These are phyloP conservation scores for Aphidius gifuensis DNA, from an alignment of 1,140 invertebrate species.

Conservation along the genomic window DNA sequence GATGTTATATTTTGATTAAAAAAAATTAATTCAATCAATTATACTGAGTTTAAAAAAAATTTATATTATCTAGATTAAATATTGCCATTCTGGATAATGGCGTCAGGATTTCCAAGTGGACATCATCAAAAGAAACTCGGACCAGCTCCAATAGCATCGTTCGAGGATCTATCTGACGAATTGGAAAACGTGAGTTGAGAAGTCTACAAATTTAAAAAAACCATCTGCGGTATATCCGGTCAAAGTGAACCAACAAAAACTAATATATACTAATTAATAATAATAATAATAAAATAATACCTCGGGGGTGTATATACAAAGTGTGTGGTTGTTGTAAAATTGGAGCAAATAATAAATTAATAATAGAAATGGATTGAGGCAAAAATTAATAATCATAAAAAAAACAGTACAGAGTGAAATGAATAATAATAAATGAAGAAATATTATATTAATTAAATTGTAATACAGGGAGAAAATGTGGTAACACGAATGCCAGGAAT, in stretches of 20 bases:
- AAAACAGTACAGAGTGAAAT: slow-evolving; percentile 10
- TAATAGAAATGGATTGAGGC: slow-evolving; percentile 11
- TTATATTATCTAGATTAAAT: slow-evolving; percentile 8
- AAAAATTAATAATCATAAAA: slow-evolving; percentile 31
- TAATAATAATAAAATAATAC: too few relatives aligned
- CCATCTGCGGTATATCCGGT: slow-evolving; percentile 1
- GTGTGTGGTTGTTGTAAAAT: too few relatives aligned
- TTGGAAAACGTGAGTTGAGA: slow-evolving; percentile 59
- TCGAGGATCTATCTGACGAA: slow-evolving; percentile 85
- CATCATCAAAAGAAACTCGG: slow-evolving; percentile 70
- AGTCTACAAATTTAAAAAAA: slow-evolving; percentile 16
- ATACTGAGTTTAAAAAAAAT: too few relatives aligned
- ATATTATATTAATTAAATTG: slow-evolving; percentile 35
- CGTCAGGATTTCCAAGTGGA: slow-evolving; percentile 48
- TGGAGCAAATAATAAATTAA: not conserved
- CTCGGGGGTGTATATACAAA: too few relatives aligned
- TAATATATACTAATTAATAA: slow-evolving; percentile 11
- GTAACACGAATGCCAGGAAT: slow-evolving; percentile 65
- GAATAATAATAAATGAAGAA: slow-evolving; percentile 20
- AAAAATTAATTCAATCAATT: too few relatives aligned
- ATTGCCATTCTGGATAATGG: slow-evolving; percentile 36
- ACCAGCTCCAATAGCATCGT: slow-evolving; percentile 88
- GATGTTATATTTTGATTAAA: too few relatives aligned
- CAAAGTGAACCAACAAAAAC: not conserved
- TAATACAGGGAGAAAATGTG: slow-evolving; percentile 51